phyloP scores from a whole-genome alignment of 1,140 invertebrate genomes.

The Trichonephila clavata region DNA sequence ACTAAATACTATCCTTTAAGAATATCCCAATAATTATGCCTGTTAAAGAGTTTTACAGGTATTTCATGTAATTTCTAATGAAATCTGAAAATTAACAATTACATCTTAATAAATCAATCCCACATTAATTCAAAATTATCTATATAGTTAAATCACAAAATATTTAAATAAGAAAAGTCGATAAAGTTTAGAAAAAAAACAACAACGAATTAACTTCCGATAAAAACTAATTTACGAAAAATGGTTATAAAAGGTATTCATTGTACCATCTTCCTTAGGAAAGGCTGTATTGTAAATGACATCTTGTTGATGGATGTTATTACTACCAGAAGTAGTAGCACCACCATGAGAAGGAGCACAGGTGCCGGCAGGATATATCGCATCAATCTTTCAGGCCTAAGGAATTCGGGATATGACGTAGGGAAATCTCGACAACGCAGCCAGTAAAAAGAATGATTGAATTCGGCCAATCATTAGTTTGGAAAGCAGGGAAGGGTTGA shows the following conservation, averaged over 20 bases:
- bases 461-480: slow-evolving; percentile 58
- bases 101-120: no score
- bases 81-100: no score
- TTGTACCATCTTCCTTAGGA: not conserved
- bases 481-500: not conserved
- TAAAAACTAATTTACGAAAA: not conserved
- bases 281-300: not conserved
- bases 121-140: no score
- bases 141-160: no score
- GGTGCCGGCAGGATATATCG: not conserved
- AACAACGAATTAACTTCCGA: slow-evolving; percentile 8
- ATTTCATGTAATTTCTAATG: no score
- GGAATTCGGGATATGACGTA: slow-evolving; percentile 21
- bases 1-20: no score
- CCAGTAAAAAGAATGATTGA: slow-evolving; percentile 56
- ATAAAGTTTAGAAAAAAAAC: not conserved
- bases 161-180: not conserved
- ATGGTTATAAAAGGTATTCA: not conserved
- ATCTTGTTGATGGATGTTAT: slow-evolving; percentile 40
- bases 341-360: slow-evolving; percentile 36
- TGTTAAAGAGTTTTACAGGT: no score
- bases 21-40: no score
- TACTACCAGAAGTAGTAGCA: slow-evolving; percentile 31
- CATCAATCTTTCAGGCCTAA: slow-evolving; percentile 40
- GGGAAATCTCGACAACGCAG: slow-evolving; percentile 45